Evolutionary conservation across 2,797 vertebrate species (phyloP).

Genomic region (Hapalemur alaotrensis): DNA sequence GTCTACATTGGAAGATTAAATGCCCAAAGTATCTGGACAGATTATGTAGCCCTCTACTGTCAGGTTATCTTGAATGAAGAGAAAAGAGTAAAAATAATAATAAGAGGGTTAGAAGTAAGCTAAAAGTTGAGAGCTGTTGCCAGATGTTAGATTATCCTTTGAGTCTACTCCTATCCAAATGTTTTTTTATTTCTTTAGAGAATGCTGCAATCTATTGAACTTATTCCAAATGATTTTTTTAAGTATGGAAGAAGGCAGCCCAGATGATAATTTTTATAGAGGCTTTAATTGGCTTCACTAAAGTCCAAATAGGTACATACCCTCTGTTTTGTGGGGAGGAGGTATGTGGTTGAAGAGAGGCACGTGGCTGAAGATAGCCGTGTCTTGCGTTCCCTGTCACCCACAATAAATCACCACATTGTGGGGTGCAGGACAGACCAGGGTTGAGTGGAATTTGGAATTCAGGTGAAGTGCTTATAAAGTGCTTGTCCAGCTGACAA

Average conservation of each 20-base stretch:
- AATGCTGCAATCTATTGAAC: background rate
- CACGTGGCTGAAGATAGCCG: too few species aligned
- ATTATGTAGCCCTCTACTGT: background rate
- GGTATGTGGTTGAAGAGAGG: background rate
- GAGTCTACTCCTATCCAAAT: background rate
- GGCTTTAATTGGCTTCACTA: background rate
- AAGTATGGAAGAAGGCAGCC: background rate
- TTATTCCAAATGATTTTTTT: background rate
- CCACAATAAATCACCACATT: background rate
- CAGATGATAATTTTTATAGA: background rate
- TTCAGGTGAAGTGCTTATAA: background rate
- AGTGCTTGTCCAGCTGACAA: background rate
- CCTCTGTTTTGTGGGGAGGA: background rate
- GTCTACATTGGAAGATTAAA: background rate
- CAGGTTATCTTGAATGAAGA: background rate
- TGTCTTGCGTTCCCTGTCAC: background rate
- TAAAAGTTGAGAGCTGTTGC: constrained; percentile 26
- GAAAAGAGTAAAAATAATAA: background rate
- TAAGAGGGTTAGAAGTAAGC: background rate
- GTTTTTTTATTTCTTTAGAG: constrained; percentile 48
- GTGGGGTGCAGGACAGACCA: background rate
- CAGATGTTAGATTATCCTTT: constrained; percentile 32
- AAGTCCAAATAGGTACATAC: background rate
- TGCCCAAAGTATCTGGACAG: background rate
- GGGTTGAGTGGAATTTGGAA: background rate